Evolutionary conservation across 2,797 vertebrate genomes (phyloP).

Genomic region (Nannoperca australis): DNA sequence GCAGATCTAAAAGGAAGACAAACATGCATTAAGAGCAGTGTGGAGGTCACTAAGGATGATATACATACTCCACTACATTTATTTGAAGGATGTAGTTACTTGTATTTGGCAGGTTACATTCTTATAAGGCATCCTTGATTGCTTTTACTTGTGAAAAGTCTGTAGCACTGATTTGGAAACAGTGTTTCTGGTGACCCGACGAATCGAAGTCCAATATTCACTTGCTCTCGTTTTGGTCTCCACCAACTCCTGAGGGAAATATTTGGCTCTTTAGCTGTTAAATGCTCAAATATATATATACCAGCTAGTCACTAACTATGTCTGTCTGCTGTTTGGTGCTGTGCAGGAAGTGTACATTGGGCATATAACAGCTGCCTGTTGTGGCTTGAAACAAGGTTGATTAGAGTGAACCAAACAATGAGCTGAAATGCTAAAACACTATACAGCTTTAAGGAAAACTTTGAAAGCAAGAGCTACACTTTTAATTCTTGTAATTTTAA

Average conservation of each 20-base stretch:
- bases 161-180: background rate
- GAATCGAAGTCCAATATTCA: background rate
- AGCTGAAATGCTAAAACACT: background rate
- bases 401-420: background rate
- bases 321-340: background rate
- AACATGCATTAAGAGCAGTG: constrained; percentile 23
- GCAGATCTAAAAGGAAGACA: constrained; percentile 44
- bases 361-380: background rate
- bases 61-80: background rate
- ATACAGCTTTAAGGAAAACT: background rate
- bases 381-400: background rate
- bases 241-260: background rate
- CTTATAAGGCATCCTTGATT: background rate
- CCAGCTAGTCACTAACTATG: background rate
- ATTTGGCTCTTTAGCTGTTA: background rate
- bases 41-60: background rate
- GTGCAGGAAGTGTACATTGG: background rate
- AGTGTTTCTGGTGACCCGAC: background rate
- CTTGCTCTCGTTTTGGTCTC: background rate
- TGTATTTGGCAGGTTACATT: background rate
- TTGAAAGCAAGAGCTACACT: background rate
- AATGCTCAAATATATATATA: background rate
- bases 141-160: background rate
- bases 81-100: background rate
- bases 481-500: background rate